A percentile compares a stretch with the other conserved stretches of the same genome.
Conservation (phyloP, 1,140 invertebrate genomes). For the Bactericera cockerelli region DNA sequence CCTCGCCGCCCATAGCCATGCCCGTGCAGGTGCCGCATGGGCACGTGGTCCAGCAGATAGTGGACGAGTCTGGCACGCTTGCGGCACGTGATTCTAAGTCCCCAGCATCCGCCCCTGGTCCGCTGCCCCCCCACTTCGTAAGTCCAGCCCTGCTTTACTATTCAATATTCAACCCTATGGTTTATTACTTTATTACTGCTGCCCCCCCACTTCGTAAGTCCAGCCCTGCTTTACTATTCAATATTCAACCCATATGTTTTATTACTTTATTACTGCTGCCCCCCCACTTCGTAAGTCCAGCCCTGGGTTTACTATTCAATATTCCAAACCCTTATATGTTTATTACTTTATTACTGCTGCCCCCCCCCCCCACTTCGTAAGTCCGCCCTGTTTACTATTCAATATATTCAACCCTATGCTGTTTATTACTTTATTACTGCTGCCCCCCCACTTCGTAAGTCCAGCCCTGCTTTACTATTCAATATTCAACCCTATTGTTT, state of each 20-base stretch:
- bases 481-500: background rate
- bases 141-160: conserved; percentile 27
- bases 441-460: conserved; percentile 45
- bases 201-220: conserved; percentile 44
- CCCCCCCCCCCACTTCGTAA: conserved; percentile 47
- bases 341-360: conserved; percentile 22
- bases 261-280: too few relatives aligned
- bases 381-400: conserved; percentile 23
- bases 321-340: too few relatives aligned
- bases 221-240: conserved; percentile 6
- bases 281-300: conserved; percentile 43
- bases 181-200: conserved; percentile 19
- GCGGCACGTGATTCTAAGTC: conserved; percentile 67
- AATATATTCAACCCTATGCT: too few relatives aligned
- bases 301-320: conserved; percentile 7
- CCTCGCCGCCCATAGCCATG: conserved; percentile 58
- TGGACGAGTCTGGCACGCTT: conserved; percentile 75
- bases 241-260: too few relatives aligned
- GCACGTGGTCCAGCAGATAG: conserved; percentile 74
- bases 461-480: conserved; percentile 10
- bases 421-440: too few relatives aligned
- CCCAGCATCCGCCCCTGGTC: conserved; percentile 39
- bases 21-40: conserved; percentile 78
- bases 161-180: background rate
- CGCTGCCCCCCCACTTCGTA: conserved; percentile 41